Evolutionary conservation across 1,140 invertebrate genomes (phyloP).

Genomic region (Oryctes rhinoceros): DNA sequence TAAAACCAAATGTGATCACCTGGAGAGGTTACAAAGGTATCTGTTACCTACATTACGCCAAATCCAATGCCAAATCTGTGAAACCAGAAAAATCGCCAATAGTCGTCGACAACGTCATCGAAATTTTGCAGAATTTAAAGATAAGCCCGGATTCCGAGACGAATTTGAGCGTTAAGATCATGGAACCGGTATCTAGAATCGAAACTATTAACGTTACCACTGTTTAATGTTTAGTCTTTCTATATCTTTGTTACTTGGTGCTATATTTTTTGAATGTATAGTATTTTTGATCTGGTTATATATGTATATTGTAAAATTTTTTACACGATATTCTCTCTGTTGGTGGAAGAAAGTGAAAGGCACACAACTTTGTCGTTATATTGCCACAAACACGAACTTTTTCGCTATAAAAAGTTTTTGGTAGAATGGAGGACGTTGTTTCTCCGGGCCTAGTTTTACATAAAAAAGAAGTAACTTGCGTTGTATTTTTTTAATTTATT

Average conservation of each 20-base stretch:
- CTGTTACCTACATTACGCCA: slow-evolving; percentile 73
- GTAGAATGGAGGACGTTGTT: too few relatives aligned
- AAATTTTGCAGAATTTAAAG: slow-evolving; percentile 64
- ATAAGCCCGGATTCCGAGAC: slow-evolving; percentile 56
- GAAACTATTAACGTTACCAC: slow-evolving; percentile 63
- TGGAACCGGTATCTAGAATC: slow-evolving; percentile 63
- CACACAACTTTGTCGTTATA: background rate
- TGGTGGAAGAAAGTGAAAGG: background rate
- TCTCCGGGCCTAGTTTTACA: too few relatives aligned
- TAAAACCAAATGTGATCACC: slow-evolving; percentile 72
- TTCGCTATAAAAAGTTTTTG: too few relatives aligned
- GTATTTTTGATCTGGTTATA: slow-evolving; percentile 7
- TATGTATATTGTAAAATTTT: slow-evolving; percentile 7
- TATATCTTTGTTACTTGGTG: slow-evolving; percentile 19
- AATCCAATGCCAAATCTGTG: slow-evolving; percentile 54
- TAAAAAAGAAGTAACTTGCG: too few relatives aligned
- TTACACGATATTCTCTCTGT: background rate
- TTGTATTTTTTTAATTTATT: too few relatives aligned
- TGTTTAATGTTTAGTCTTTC: slow-evolving; percentile 56
- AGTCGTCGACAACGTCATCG: slow-evolving; percentile 66
- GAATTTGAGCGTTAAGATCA: slow-evolving; percentile 61
- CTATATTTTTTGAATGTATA: slow-evolving; percentile 21
- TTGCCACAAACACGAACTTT: too few relatives aligned
- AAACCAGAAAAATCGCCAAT: slow-evolving; percentile 50
- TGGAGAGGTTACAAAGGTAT: slow-evolving; percentile 72